Base-by-base conservation (phyloP, 23 tunicate species). In the Halocynthia roretzi region DNA sequence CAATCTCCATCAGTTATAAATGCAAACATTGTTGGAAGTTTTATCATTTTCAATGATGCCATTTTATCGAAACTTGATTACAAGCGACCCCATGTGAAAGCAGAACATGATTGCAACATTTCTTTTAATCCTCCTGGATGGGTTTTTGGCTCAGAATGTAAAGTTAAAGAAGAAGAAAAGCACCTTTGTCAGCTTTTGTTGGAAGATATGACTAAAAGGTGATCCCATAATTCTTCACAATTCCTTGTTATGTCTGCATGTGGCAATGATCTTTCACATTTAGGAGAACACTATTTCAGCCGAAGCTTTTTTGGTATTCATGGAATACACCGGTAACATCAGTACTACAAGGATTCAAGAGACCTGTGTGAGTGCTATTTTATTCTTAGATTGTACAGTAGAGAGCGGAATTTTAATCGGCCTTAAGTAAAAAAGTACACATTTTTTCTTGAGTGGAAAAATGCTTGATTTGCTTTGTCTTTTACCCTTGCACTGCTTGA, bases 341-440 rank as follows among this genome's bases (percentile, higher is more conserved):
- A 8, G 78, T 74, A 17, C 5, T 54, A 1, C 78, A 74, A 74
- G 78, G 78, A 54, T 54, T 53, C 0, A 74, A 74, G 31, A 74
- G 78, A 74, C 78, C 78, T 14, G 78, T 74, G 78, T 74, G 31
- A 74, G 78, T 10, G 23, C 48, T 0, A 31, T 31, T 31, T 31
- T 1, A 0, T 31, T 31, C 44, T 31, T 31, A 31, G 44, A 31
- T 31, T 31, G 4, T 31, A 31, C 44, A 4, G 44, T 31, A 31
- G 2, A 31, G 44, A 31, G 44, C 4, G 4, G 44, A 1, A 0
- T 31, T 31, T 31, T 4, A 17, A 17, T 67, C 71, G 71, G 50
- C 23, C 5, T 67, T 67, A 67, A 40, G 44, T 31, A 40, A 67
- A 21, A 67, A 67, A 21, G 5, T 12, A n/a, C 71, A 40, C 71